Evolutionary conservation across 1,140 invertebrate species (phyloP).

Genomic region (Drosophila obscura): DNA sequence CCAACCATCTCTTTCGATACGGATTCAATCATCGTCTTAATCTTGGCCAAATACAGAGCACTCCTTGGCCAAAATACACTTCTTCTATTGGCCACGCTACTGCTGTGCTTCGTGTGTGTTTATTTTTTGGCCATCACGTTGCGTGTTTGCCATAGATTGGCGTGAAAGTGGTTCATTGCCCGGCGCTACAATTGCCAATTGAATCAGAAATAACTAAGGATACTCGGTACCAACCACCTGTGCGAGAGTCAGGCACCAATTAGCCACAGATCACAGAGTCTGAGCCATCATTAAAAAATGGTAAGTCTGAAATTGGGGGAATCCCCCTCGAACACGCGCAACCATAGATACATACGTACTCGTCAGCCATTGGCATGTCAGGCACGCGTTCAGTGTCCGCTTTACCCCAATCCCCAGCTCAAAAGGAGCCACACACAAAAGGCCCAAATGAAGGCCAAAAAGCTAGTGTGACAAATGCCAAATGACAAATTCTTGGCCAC

Average conservation of each 20-base stretch:
- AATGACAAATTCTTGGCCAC: conserved; percentile 45
- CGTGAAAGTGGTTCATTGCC: conserved; percentile 69
- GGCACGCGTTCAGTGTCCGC: conserved; percentile 30
- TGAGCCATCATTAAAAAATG: conserved; percentile 19
- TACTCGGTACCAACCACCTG: conserved; percentile 12
- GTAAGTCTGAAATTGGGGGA: conserved; percentile 15
- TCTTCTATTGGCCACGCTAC: conserved; percentile 17
- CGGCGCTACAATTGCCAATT: conserved; percentile 41
- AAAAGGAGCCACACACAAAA: conserved; percentile 31
- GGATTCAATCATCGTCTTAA: conserved; percentile 26
- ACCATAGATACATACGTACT: neutral
- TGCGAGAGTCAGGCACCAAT: neutral
- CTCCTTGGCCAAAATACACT: conserved; percentile 9
- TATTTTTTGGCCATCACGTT: conserved; percentile 56
- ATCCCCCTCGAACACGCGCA: neutral
- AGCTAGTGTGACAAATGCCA: conserved; percentile 40
- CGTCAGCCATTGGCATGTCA: conserved; percentile 15
- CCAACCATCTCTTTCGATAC: conserved; percentile 17
- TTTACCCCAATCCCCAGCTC: conserved; percentile 32
- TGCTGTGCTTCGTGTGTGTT: conserved; percentile 28
- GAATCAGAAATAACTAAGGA: conserved; percentile 64
- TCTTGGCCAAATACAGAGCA: conserved; percentile 2
- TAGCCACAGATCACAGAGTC: conserved; percentile 22
- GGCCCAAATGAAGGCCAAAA: conserved; percentile 38
- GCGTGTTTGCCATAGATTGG: conserved; percentile 54